These are phyloP conservation scores for Parambassis ranga DNA, from an alignment of 2,797 vertebrate genomes.

Conservation along the genomic window DNA sequence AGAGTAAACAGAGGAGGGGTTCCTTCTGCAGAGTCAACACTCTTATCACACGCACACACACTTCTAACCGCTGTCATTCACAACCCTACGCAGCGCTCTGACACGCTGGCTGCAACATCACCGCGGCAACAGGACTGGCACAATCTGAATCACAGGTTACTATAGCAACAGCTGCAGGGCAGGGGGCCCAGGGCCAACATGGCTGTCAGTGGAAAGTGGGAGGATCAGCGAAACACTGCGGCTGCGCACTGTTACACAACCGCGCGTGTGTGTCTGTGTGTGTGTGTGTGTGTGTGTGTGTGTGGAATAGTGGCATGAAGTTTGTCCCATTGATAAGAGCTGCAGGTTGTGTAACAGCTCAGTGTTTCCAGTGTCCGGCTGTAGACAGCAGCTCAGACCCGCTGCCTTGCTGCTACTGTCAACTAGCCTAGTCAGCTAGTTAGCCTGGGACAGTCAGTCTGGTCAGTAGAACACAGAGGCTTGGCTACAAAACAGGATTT, in stretches of 20 bases:
- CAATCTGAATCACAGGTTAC: conserved; percentile 27
- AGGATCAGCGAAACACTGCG: conserved; percentile 24
- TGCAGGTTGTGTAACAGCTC: conserved; percentile 56
- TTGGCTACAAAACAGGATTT: not conserved
- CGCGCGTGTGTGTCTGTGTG: not conserved
- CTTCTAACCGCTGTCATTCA: conserved; percentile 21
- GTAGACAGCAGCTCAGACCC: conserved; percentile 22
- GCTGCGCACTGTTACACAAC: conserved; percentile 53
- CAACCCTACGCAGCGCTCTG: not conserved
- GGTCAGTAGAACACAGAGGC: conserved; percentile 15
- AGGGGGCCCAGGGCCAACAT: conserved; percentile 34
- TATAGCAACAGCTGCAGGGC: conserved; percentile 2
- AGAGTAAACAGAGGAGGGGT: conserved; percentile 61
- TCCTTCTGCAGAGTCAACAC: conserved; percentile 59
- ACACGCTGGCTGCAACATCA: not conserved
- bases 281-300: conserved; percentile 14
- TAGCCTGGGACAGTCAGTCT: conserved; percentile 16
- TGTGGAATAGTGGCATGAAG: conserved; percentile 49
- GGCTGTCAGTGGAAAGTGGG: conserved; percentile 42
- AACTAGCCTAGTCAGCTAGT: conserved; percentile 4
- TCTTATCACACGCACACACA: conserved; percentile 35
- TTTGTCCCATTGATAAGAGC: conserved; percentile 69
- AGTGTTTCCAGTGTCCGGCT: conserved; percentile 29
- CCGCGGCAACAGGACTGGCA: not conserved
- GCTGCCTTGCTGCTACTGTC: conserved; percentile 4